Conservation (phyloP, 2,113 vertebrate species). For the Pachycephala philippinensis region DNA sequence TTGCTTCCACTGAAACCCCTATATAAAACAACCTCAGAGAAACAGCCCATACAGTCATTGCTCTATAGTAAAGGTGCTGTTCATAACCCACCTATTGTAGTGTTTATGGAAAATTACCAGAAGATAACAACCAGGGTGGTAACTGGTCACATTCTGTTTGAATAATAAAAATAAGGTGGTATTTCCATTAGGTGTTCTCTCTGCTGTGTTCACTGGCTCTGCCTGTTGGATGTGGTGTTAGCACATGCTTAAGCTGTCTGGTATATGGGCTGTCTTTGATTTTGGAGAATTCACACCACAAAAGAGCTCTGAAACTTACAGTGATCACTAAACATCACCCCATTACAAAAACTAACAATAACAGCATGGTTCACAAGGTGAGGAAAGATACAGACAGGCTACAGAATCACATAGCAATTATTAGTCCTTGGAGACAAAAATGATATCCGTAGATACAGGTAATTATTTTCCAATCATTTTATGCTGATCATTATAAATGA, state of each 20-base stretch:
- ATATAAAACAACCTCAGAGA: not conserved
- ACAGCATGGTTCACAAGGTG: not conserved
- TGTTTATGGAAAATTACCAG: not conserved
- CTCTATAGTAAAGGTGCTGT: not conserved
- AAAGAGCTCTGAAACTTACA: not conserved
- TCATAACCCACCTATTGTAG: not conserved
- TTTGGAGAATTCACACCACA: not conserved
- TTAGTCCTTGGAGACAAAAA: not conserved
- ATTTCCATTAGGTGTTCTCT: not conserved
- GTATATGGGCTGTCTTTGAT: not conserved
- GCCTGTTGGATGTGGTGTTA: not conserved
- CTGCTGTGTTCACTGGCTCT: not conserved
- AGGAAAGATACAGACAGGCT: not conserved
- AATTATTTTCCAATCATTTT: not conserved
- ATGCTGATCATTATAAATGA: not conserved
- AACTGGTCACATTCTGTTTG: not conserved
- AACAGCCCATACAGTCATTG: not conserved
- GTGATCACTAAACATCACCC: not conserved
- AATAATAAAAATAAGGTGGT: not conserved
- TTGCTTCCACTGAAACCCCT: not conserved
- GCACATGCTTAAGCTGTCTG: not conserved
- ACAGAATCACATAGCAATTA: not conserved
- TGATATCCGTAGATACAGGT: not conserved
- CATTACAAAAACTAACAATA: not conserved
- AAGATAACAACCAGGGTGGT: not conserved